Percentiles rank a stretch among this genome's conserved stretches.
These are phyloP conservation scores for Carassius gibelio DNA, from an alignment of 2,113 vertebrate genomes.

Conservation along the genomic window DNA sequence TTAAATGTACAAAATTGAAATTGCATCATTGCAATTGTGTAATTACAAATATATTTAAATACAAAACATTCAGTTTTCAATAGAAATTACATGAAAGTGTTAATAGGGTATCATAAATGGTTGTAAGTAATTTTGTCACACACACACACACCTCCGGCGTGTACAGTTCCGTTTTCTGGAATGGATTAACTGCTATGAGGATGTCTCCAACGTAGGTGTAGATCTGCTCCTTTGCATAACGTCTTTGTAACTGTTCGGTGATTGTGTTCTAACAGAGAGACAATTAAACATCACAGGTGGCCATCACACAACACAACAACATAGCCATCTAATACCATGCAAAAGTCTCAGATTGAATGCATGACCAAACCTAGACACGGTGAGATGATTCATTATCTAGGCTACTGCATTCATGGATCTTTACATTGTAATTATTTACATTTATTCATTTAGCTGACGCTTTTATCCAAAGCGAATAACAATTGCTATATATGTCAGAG, in stretches of 20 bases:
- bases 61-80: no score
- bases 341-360: not conserved
- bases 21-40: no score
- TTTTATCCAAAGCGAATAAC: no score
- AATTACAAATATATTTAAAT: no score
- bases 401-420: not conserved
- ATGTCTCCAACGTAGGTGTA: conserved; percentile 97
- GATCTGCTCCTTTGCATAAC: conserved; percentile 86
- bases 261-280: conserved; percentile 82
- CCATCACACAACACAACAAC: not conserved
- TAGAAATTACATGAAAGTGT: no score
- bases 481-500: no score
- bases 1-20: no score
- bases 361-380: not conserved
- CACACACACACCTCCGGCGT: conserved; percentile 81
- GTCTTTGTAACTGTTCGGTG: conserved; percentile 88
- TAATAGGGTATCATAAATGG: no score
- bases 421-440: not conserved
- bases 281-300: conserved; percentile 34
- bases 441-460: no score
- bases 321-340: not conserved
- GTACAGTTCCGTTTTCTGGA: conserved; percentile 88
- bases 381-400: not conserved
- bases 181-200: conserved; percentile 95
- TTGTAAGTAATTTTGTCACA: no score